Evolutionary conservation across 30 jellyfish, hydroid and myxozoan genomes (phyloP).

Genomic region (Aurelia aurita): DNA sequence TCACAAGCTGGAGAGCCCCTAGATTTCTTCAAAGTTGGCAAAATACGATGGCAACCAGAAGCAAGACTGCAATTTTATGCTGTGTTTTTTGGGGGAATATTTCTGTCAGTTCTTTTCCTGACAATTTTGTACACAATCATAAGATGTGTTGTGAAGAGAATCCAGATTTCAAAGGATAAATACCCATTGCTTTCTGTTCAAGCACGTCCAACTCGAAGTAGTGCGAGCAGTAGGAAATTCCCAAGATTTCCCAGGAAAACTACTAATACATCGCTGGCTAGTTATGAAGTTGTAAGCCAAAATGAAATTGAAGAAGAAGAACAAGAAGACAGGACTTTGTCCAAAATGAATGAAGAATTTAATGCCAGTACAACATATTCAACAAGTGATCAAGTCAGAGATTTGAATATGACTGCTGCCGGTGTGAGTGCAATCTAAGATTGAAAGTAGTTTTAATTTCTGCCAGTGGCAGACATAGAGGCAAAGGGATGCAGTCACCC

Average conservation of each 20-base stretch:
- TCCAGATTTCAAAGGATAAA: not conserved
- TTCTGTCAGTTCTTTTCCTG: conserved; percentile 9
- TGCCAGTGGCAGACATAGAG: too few species aligned
- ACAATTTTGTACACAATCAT: conserved; percentile 70
- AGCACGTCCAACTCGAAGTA: not conserved
- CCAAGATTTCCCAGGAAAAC: conserved; percentile 22
- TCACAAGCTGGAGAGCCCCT: conserved; percentile 12
- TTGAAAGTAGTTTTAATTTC: too few species aligned
- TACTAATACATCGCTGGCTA: conserved; percentile 50
- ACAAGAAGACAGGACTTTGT: not conserved
- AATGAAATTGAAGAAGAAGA: conserved; percentile 31
- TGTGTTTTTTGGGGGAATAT: conserved; percentile 76
- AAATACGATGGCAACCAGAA: conserved; percentile 38
- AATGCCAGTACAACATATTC: conserved; percentile 37
- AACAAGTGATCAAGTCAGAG: conserved; percentile 73
- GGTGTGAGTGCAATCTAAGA: conserved; percentile 91
- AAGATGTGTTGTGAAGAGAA: conserved; percentile 47
- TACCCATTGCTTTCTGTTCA: not conserved
- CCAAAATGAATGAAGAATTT: conserved; percentile 43
- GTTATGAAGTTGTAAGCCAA: conserved; percentile 46
- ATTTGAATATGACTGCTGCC: conserved; percentile 84
- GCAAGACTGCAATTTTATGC: conserved; percentile 68
- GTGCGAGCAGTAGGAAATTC: conserved; percentile 1
- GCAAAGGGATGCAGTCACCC: too few species aligned
- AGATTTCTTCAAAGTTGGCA: conserved; percentile 50